Percentiles rank a stretch among this genome's conserved stretches.
Evolutionary conservation across 92 coral and sea anemone species (phyloP).

Genomic region (Pocillopora meandrina): DNA sequence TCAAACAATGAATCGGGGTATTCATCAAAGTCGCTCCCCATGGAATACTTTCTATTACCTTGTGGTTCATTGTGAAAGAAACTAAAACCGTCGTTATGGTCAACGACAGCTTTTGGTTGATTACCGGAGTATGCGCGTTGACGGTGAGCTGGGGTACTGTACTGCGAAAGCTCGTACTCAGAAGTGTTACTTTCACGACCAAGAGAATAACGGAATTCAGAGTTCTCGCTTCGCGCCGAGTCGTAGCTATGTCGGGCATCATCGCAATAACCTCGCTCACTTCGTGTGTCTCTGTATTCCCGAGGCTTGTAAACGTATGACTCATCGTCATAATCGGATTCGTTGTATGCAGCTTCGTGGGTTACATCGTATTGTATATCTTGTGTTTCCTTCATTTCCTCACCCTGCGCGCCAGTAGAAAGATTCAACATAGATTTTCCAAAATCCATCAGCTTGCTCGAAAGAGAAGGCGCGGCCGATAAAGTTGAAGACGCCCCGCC

Average conservation of each 20-base stretch:
- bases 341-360: neutral
- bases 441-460: constrained; percentile 33
- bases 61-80: neutral
- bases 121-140: neutral
- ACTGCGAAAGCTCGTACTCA: constrained; percentile 31
- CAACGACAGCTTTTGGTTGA: neutral
- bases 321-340: constrained; percentile 10
- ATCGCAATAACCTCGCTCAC: constrained; percentile 1
- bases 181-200: constrained; percentile 8
- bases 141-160: neutral
- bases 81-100: neutral
- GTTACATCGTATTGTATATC: neutral
- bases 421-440: constrained; percentile 44
- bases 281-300: neutral
- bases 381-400: neutral
- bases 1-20: constrained; percentile 22
- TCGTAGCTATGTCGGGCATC: neutral
- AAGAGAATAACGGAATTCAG: neutral
- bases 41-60: constrained; percentile 3
- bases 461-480: constrained; percentile 10
- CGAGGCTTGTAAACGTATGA: constrained; percentile 17
- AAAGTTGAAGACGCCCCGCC: neutral
- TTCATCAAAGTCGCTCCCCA: constrained; percentile 34
- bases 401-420: neutral
- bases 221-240: constrained; percentile 1